Evolutionary conservation across 2,113 vertebrate genomes (phyloP).

Genomic region (Acanthochromis polyacanthus): DNA sequence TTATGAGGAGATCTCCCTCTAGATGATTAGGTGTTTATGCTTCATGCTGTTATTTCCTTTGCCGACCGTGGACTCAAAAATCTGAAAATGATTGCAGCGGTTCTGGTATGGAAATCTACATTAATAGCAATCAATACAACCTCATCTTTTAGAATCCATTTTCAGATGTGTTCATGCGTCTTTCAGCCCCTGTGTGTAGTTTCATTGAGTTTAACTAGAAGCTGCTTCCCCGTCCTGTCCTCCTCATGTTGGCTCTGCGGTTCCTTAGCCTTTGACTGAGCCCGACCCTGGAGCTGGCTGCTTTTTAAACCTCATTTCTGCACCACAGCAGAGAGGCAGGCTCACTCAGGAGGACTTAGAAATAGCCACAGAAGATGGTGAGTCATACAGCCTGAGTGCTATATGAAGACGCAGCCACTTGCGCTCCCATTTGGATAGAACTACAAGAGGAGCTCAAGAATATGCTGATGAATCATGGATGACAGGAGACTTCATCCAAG

Average conservation of each 20-base stretch:
- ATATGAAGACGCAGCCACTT: conserved; percentile 25
- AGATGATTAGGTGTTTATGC: conserved; percentile 53
- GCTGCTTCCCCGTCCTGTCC: conserved; percentile 2
- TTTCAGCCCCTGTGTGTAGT: neutral
- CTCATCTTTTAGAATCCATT: neutral
- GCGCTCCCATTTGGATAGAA: neutral
- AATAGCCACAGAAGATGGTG: conserved; percentile 40
- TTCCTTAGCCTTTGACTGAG: conserved; percentile 46
- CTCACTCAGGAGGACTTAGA: conserved; percentile 39
- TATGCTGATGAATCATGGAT: conserved; percentile 7
- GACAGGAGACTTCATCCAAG: neutral
- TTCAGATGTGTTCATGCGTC: neutral
- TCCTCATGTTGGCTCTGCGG: neutral
- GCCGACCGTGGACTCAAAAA: conserved; percentile 5
- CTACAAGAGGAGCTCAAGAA: neutral
- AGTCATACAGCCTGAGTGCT: conserved; percentile 18
- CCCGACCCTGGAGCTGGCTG: conserved; percentile 60
- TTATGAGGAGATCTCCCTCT: conserved; percentile 38
- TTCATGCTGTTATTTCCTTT: conserved; percentile 31
- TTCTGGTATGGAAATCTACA: conserved; percentile 29
- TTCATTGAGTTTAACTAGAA: neutral
- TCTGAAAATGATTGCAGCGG: conserved; percentile 13
- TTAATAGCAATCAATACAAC: conserved; percentile 18
- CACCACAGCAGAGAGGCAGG: neutral
- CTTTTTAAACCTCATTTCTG: conserved; percentile 66